phyloP scores from a whole-genome alignment of 2,797 vertebrate genomes.

The Sebastes oblongus region DNA sequence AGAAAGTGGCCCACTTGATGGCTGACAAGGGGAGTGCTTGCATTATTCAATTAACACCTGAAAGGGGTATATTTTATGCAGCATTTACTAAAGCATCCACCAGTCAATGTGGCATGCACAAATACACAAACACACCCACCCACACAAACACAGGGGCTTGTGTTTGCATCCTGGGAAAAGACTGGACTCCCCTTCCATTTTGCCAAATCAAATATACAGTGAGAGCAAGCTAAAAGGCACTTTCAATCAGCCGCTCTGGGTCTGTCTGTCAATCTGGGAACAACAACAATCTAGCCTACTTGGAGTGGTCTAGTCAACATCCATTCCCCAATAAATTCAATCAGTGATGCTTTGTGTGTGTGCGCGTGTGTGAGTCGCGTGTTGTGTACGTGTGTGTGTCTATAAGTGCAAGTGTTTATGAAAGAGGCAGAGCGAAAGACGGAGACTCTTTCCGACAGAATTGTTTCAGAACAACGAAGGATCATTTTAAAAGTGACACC shows the following conservation, averaged over 20 bases:
- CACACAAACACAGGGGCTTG: conserved; percentile 71
- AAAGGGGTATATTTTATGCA: conserved; percentile 79
- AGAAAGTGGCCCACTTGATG: conserved; percentile 77
- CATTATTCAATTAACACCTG: conserved; percentile 83
- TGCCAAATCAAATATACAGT: conserved; percentile 84
- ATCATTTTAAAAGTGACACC: conserved; percentile 56
- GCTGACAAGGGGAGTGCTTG: conserved; percentile 74
- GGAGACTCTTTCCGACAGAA: conserved; percentile 43
- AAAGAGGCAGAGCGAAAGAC: conserved; percentile 27
- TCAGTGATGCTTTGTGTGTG: conserved; percentile 72
- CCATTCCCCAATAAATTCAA: conserved; percentile 84
- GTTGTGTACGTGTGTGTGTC: not conserved
- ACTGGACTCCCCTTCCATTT: conserved; percentile 83
- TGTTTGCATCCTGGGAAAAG: conserved; percentile 79
- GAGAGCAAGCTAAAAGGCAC: conserved; percentile 84
- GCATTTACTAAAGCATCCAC: conserved; percentile 74
- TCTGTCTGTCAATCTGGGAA: conserved; percentile 82
- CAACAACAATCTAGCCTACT: conserved; percentile 82
- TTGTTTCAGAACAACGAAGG: conserved; percentile 53
- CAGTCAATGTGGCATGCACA: conserved; percentile 49
- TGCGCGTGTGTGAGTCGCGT: conserved; percentile 13
- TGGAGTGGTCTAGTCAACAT: conserved; percentile 82
- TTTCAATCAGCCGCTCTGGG: conserved; percentile 82
- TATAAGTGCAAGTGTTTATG: conserved; percentile 36
- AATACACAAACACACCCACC: conserved; percentile 48